A percentile compares a stretch with the other conserved stretches of the same genome.
Conservation (phyloP, 2,797 vertebrate genomes). For the Babyrousa celebensis region DNA sequence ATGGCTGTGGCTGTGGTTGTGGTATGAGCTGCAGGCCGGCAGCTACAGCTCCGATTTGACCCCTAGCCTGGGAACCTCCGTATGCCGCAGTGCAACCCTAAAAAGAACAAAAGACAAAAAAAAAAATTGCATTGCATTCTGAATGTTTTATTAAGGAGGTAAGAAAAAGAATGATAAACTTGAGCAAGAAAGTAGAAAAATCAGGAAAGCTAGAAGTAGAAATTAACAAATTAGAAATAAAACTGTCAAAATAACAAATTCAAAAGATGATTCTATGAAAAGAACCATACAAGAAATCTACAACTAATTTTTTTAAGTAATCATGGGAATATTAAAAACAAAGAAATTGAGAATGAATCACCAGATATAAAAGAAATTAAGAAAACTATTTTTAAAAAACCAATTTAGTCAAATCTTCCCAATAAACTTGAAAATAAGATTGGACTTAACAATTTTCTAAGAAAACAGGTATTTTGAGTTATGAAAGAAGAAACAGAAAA, state of each 20-base stretch:
- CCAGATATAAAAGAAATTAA: not conserved
- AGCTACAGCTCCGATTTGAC: too few relatives aligned
- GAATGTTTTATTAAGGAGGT: not conserved
- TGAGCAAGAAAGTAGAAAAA: conserved; percentile 15
- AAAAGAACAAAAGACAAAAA: too few relatives aligned
- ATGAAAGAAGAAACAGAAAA: conserved; percentile 6
- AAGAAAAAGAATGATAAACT: not conserved
- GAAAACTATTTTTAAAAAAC: not conserved
- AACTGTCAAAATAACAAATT: conserved; percentile 34
- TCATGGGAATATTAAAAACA: not conserved
- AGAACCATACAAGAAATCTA: conserved; percentile 30
- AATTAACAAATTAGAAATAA: conserved; percentile 43
- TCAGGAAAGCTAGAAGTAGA: conserved; percentile 51
- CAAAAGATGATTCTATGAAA: conserved; percentile 6
- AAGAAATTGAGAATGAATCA: conserved; percentile 5
- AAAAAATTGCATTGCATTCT: not conserved
- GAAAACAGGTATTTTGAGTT: not conserved
- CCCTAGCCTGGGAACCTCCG: too few relatives aligned
- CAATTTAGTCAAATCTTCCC: not conserved
- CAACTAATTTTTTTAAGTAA: conserved; percentile 20
- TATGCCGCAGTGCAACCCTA: too few relatives aligned
- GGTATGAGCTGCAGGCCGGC: too few relatives aligned
- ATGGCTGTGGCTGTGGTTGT: too few relatives aligned
- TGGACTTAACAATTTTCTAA: not conserved
- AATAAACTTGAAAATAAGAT: conserved; percentile 46